These are phyloP conservation scores for Sturnira hondurensis DNA, from an alignment of 2,113 vertebrate species.

Conservation along the genomic window DNA sequence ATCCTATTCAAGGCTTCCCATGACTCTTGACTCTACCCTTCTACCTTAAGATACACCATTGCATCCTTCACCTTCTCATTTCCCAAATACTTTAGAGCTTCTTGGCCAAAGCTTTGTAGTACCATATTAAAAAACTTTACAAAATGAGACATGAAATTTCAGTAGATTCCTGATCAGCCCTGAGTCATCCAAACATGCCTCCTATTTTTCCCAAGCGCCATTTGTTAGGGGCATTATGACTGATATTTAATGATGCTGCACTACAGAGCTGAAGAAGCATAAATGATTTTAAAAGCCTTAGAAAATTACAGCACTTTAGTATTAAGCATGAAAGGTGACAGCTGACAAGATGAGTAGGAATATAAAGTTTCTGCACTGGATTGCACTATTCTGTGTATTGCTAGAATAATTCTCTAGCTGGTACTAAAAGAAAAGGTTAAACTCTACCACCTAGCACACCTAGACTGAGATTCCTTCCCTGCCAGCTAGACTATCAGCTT, in stretches of 20 bases:
- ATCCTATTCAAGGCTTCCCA: neutral
- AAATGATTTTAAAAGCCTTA: constrained; percentile 71
- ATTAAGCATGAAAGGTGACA: constrained; percentile 47
- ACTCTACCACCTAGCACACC: neutral
- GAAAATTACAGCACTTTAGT: constrained; percentile 64
- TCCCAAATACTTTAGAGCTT: neutral
- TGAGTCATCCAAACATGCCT: constrained; percentile 56
- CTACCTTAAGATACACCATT: neutral
- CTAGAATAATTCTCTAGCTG: constrained; percentile 11
- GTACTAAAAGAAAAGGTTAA: constrained; percentile 5
- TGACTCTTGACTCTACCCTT: neutral
- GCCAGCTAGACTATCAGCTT: neutral
- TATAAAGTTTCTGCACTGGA: constrained; percentile 2
- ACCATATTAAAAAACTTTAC: constrained; percentile 26
- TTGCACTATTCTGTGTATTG: neutral
- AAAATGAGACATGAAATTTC: constrained; percentile 33
- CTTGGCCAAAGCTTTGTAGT: constrained; percentile 13
- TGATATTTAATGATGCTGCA: constrained; percentile 48
- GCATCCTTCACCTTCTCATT: neutral
- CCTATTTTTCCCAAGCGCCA: constrained; percentile 47
- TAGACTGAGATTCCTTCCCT: neutral
- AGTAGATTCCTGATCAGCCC: constrained; percentile 41
- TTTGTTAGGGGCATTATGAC: constrained; percentile 49
- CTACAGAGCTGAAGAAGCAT: constrained; percentile 59
- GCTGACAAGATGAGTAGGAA: constrained; percentile 48